Evolutionary conservation across 2,888 invertebrate genomes (phyloP).

Genomic region (Standfussiana lucernea): DNA sequence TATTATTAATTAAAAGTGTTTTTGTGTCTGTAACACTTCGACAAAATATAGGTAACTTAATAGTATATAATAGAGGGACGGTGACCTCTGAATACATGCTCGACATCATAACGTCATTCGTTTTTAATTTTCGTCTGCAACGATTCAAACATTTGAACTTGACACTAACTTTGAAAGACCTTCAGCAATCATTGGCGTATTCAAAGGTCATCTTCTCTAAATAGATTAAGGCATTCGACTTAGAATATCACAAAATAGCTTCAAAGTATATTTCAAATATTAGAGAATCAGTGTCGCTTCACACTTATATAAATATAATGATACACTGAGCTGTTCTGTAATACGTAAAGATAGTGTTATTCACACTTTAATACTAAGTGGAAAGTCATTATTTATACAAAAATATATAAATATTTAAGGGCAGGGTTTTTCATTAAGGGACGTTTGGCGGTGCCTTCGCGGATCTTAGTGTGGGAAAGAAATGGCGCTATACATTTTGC

Average conservation of each 20-base stretch:
- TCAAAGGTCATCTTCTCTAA: constrained; percentile 72
- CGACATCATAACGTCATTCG: constrained; percentile 1
- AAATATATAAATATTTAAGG: constrained; percentile 71
- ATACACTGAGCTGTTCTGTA: constrained; percentile 87
- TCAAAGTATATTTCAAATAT: constrained; percentile 86
- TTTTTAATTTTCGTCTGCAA: background rate
- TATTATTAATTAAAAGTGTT: constrained; percentile 74
- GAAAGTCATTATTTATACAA: constrained; percentile 86
- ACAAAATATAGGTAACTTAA: constrained; percentile 77
- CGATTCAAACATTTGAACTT: constrained; percentile 34
- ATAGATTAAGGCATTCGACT: constrained; percentile 83
- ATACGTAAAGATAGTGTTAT: constrained; percentile 89
- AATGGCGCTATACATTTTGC: background rate
- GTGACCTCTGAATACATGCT: constrained; percentile 69
- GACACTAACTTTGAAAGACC: constrained; percentile 12
- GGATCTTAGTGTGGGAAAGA: background rate
- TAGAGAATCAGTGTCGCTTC: constrained; percentile 88
- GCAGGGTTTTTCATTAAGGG: constrained; percentile 52
- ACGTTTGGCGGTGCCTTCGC: constrained; percentile 33
- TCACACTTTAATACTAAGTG: constrained; percentile 87
- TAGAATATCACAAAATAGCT: constrained; percentile 88
- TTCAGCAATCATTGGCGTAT: constrained; percentile 5
- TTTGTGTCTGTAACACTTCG: constrained; percentile 84
- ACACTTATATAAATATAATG: constrained; percentile 81
- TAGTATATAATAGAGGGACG: constrained; percentile 69